Evolutionary conservation across 2,113 vertebrate species (phyloP), one percentile per base, ranked within the genome.

Genomic region (Motacilla tschutschensis): DNA sequence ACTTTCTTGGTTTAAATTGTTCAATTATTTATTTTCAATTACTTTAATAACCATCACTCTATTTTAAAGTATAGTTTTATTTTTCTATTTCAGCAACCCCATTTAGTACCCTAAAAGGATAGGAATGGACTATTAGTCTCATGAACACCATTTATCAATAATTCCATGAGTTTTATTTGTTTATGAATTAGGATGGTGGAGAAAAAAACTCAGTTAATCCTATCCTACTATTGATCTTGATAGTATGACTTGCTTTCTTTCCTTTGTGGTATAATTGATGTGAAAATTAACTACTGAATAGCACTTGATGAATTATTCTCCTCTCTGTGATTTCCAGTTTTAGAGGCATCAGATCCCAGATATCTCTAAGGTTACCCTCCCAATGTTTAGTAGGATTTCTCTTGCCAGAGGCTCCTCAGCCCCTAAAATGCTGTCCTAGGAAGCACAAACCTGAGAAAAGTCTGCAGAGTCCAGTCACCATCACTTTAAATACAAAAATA

Each of bases 251-350:
- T 59, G 14, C 15, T 65, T 83, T 71, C 46, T 72, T 74, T 40
- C 53, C 17, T 62, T 72, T 71, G 59, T 55, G 28, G 4, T 36
- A 25, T 16, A 59, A 66, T 31, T 70, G 51, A 62, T 1, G 0
- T 55, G 29, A 85, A 92, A 88, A 87, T 55, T 64, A 85, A 31
- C 21, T 70, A 19, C 51, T 28, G n/a, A 87, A 38, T 17, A 79
- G 4, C 18, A 54, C 26, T 62, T n/a, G 46, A 69, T 8, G 2
- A 57, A 87, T 72, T 79, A 38, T 17, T 54, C 20, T 69, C 5
- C 28, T 76, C 43, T 15, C 10, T 35, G 17, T 36, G 41, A 62
- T 46, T 84, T 87, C 11, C 29, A 65, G 1, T 46, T 54, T 70
- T 25, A 51, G 28, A 64, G 1, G n/a, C 36, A 51, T 44, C 62